Base-by-base conservation (phyloP, 1,140 invertebrate genomes). In the Tribolium madens region DNA sequence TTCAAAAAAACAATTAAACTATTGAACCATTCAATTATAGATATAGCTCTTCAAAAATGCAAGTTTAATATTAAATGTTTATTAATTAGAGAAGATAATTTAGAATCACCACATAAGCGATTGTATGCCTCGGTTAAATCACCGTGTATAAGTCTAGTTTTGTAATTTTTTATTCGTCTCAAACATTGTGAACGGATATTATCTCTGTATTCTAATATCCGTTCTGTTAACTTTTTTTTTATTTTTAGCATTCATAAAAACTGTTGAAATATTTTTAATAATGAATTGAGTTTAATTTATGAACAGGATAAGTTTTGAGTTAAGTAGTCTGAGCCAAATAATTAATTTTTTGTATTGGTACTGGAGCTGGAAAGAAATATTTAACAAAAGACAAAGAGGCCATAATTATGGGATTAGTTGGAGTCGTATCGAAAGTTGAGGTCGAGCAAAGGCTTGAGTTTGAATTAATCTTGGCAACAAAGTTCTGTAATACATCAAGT, bases 391-490 rank as follows among this genome's bases (percentile, higher is more conserved):
- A 64, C 57, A 64, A 33, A 64, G 57, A 64, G 31, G 26, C 57
- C 12, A 64, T 64, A 64, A 64, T 64, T 64, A 64, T 64, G 57
- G 57, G 57, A 64, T 64, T 64, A 64, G 57, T 64, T 64, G 21
- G 12, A 64, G 21, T 33, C 57, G 57, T 64, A 64, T 64, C 57
- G 57, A 64, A 64, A 64, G 57, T 26, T 26, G 57, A 14, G 17
- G 52, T 57, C 17, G 52, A 7, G 52, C 52, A 21, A 52, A 64
- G 57, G 7, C 26, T 64, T 13, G 57, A 9, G 57, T 10, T 64
- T 64, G 57, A 64, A 64, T 64, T 64, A 64, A 64, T 64, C 57
- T 64, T 64, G 57, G 57, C 57, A 64, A 64, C 57, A 64, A 64
- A 64, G 57, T 64, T 64, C 57, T 64, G 26, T 33, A 64, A 64